phyloP scores from a whole-genome alignment of 1,140 invertebrate genomes.

The Acromyrmex echinatior region DNA sequence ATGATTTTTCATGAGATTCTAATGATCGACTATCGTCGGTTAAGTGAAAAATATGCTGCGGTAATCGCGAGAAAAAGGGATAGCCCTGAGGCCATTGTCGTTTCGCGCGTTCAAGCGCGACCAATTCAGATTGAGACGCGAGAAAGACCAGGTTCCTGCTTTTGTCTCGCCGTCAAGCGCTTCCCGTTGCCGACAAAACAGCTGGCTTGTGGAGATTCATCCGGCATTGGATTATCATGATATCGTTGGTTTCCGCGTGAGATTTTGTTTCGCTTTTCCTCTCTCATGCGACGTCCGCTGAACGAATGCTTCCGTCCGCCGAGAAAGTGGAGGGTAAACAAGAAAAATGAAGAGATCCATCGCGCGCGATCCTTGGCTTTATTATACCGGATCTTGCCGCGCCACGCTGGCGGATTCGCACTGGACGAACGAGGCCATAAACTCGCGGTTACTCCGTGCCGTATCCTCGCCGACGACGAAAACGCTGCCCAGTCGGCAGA shows the following conservation, averaged over 20 bases:
- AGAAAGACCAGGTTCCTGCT: conserved; percentile 5
- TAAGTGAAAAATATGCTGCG: conserved; percentile 23
- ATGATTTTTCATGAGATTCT: conserved; percentile 6
- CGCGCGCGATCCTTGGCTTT: conserved; percentile 37
- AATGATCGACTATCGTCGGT: conserved; percentile 4
- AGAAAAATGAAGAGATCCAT: conserved; percentile 45
- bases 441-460: conserved; percentile 31
- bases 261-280: conserved; percentile 1
- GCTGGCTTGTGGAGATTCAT: conserved; percentile 8
- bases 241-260: conserved; percentile 3
- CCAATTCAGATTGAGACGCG: conserved; percentile 16
- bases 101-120: conserved; percentile 34
- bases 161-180: conserved; percentile 18
- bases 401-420: conserved; percentile 37
- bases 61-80: conserved; percentile 5
- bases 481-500: neutral
- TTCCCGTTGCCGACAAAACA: conserved; percentile 16
- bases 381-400: conserved; percentile 32
- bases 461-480: conserved; percentile 36
- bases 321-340: conserved; percentile 25
- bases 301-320: neutral
- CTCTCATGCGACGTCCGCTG: neutral
- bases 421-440: conserved; percentile 41
- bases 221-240: conserved; percentile 11
- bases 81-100: neutral